Evolutionary conservation across 2,888 invertebrate species (phyloP), one percentile per base, ranked within the genome.

Genomic region (Microchrysa polita): DNA sequence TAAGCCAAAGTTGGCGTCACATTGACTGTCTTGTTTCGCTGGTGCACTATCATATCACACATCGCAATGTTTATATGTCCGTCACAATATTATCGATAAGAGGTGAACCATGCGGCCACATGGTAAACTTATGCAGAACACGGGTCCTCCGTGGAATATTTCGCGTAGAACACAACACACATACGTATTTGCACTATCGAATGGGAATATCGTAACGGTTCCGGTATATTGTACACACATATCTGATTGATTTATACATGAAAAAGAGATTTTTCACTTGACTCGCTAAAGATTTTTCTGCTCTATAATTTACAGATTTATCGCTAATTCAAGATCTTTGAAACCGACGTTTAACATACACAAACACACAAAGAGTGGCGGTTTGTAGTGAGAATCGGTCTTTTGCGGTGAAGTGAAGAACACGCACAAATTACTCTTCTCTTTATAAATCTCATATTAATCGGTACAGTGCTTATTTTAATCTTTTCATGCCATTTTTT

Each of bases 271-370:
- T 65, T 65, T 65, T 65, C 65, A 65, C 65, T 65, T 65, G 65
- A 48, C 16, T 65, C 12, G 10, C n/a, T n/a, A 48, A 48, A 48
- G 65, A 65, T 65, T 65, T 65, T 65, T 65, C 65, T 65, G 65
- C 65, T 65, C 67, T 67, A 67, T 67, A 67, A 67, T 67, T 67
- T 67, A 67, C 55, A 27, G 67, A 67, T 53, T 67, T 67, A 67
- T 67, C 67, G 67, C 27, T 53, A 67, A 22, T 67, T 53, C 16
- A 14, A 34, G 67, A 67, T 67, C 67, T 67, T 27, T 53, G 23
- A 52, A 22, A 55, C 14, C 27, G 27, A 34, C 27, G 27, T 18
- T 34, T 5, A 5, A 34, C 27, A 34, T 7, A 34, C 27, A 34
- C 27, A 34, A 2, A 34, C 27, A 34, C 27, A 5, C 27, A 34